Conservation (phyloP, 2,888 invertebrate genomes). For the Ceratothoa steindachneri region DNA sequence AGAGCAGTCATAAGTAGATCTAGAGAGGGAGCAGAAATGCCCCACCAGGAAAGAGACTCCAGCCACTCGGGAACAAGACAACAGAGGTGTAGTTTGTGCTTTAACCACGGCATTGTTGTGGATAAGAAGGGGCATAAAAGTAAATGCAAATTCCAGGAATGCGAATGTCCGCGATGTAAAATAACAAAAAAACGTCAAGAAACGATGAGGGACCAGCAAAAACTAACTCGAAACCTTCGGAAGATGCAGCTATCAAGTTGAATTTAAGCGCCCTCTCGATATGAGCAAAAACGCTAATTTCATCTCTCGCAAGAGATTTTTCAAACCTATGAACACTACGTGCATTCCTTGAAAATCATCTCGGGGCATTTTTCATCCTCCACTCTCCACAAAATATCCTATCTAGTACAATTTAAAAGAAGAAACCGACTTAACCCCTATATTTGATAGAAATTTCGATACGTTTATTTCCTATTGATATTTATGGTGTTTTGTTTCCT, state of each 20-base stretch:
- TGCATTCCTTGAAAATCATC: too few relatives aligned
- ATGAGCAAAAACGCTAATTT: too few relatives aligned
- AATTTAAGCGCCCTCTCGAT: too few relatives aligned
- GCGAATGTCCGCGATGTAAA: background rate
- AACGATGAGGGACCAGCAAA: background rate
- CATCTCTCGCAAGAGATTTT: too few relatives aligned
- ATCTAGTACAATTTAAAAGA: too few relatives aligned
- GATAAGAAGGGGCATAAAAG: background rate
- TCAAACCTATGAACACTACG: too few relatives aligned
- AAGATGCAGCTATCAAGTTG: background rate
- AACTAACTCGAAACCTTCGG: background rate
- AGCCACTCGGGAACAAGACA: background rate
- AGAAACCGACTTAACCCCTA: too few relatives aligned
- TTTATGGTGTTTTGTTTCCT: too few relatives aligned
- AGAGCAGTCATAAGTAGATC: background rate
- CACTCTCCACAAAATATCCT: too few relatives aligned
- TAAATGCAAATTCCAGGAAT: background rate
- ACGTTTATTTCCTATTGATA: too few relatives aligned
- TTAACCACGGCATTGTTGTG: background rate
- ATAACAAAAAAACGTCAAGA: background rate
- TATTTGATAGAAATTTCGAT: too few relatives aligned
- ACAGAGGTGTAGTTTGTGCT: background rate
- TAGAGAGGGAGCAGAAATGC: background rate
- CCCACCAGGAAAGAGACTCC: background rate
- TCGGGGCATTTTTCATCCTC: too few relatives aligned